A percentile compares a stretch with the other conserved stretches of the same genome.
These are phyloP conservation scores for Dichetophora obliterata DNA, from an alignment of 2,888 invertebrate species.

Conservation along the genomic window DNA sequence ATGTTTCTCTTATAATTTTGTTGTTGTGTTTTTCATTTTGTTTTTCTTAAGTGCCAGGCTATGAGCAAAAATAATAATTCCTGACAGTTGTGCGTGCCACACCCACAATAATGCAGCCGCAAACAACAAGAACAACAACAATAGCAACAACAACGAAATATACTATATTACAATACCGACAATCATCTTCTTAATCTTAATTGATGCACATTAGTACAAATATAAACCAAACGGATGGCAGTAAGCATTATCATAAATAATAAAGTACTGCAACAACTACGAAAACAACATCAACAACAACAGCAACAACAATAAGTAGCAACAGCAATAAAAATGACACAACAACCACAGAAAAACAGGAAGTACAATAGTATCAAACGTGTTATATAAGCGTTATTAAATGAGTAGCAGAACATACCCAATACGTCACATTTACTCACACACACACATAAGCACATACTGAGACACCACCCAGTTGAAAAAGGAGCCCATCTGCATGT, in stretches of 20 bases:
- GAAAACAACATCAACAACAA: constrained; percentile 17
- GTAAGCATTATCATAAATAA: constrained; percentile 68
- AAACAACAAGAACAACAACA: not conserved
- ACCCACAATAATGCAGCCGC: not conserved
- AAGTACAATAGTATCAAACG: too few relatives aligned
- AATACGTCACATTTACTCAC: not conserved
- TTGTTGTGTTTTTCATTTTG: not conserved
- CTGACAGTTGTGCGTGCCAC: constrained; percentile 36
- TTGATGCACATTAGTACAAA: constrained; percentile 68
- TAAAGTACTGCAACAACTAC: constrained; percentile 47
- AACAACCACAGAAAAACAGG: not conserved
- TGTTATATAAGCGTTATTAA: too few relatives aligned
- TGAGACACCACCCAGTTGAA: not conserved
- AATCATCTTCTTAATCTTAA: constrained; percentile 68
- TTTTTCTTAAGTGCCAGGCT: not conserved
- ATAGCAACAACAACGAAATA: constrained; percentile 7
- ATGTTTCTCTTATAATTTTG: not conserved
- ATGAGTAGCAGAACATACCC: too few relatives aligned
- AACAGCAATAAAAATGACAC: not conserved
- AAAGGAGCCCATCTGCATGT: too few relatives aligned
- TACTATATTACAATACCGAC: constrained; percentile 35
- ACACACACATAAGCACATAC: not conserved
- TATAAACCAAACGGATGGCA: constrained; percentile 67
- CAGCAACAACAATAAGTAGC: not conserved
- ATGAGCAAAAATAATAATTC: constrained; percentile 36